These are phyloP conservation scores for Junonia oenone DNA, from an alignment of 2,888 invertebrate genomes.

Conservation along the genomic window DNA sequence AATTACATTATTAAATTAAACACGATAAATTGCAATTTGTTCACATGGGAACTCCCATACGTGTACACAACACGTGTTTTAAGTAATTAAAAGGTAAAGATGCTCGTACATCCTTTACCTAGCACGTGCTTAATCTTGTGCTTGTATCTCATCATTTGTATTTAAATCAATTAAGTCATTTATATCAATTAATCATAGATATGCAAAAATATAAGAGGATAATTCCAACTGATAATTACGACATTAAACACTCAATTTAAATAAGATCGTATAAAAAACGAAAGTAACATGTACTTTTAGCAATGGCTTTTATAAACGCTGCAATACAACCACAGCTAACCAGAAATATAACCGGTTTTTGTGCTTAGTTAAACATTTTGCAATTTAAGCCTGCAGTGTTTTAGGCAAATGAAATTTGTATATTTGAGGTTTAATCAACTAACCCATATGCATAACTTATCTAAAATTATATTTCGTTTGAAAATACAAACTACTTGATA, in stretches of 20 bases:
- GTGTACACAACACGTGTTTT: slow-evolving; percentile 53
- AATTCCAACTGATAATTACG: not conserved
- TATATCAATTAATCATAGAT: not conserved
- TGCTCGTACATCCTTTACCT: slow-evolving; percentile 47
- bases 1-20: slow-evolving; percentile 10
- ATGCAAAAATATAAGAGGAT: not conserved
- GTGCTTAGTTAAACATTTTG: slow-evolving; percentile 61
- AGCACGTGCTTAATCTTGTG: slow-evolving; percentile 41
- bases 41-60: slow-evolving; percentile 45
- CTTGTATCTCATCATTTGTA: not conserved
- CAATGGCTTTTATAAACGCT: slow-evolving; percentile 18
- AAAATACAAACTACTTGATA: not conserved
- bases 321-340: slow-evolving; percentile 30
- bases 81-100: slow-evolving; percentile 54
- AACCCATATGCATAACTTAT: not conserved
- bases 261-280: slow-evolving; percentile 9
- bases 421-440: not conserved
- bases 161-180: not conserved
- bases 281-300: slow-evolving; percentile 23
- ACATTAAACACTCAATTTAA: not conserved
- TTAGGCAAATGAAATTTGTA: not conserved
- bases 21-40: slow-evolving; percentile 18
- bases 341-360: slow-evolving; percentile 53
- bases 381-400: slow-evolving; percentile 42
- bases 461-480: not conserved